A percentile compares a stretch with the other conserved stretches of the same genome.
These are phyloP conservation scores for Lonchura striata DNA, from an alignment of 2,113 vertebrate species.

Conservation along the genomic window DNA sequence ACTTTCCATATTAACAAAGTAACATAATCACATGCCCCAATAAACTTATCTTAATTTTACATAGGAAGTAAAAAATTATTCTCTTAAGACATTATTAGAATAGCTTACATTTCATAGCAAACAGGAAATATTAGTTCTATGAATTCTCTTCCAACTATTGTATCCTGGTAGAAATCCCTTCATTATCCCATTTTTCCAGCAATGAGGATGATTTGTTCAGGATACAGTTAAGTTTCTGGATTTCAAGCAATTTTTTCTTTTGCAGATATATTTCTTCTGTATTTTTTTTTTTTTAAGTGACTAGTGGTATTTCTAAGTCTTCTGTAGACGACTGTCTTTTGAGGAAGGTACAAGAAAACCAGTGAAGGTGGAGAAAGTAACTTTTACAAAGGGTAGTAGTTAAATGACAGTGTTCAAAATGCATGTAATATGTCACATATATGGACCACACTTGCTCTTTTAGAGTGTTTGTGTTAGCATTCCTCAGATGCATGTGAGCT, in stretches of 20 bases:
- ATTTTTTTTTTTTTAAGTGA: background rate
- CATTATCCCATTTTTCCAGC: background rate
- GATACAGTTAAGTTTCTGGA: background rate
- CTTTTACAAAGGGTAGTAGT: background rate
- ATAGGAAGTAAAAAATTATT: background rate
- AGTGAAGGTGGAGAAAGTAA: background rate
- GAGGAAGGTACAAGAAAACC: background rate
- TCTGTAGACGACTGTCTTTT: background rate
- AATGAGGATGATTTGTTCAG: background rate
- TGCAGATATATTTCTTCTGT: background rate
- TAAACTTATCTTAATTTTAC: conserved; percentile 28
- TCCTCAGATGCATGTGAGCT: background rate
- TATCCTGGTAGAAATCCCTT: background rate
- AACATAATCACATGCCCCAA: background rate
- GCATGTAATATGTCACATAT: background rate
- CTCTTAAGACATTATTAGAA: background rate
- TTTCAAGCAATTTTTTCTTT: background rate
- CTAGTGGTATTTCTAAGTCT: background rate
- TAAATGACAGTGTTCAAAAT: background rate
- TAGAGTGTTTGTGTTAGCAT: background rate
- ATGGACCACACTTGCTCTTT: background rate
- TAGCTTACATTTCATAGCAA: background rate
- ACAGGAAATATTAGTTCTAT: background rate
- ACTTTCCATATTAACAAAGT: conserved; percentile 3
- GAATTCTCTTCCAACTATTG: background rate